A percentile compares a stretch with the other conserved stretches of the same genome.
These are phyloP conservation scores for Philonicus albiceps DNA, from an alignment of 2,888 invertebrate species.

Conservation along the genomic window DNA sequence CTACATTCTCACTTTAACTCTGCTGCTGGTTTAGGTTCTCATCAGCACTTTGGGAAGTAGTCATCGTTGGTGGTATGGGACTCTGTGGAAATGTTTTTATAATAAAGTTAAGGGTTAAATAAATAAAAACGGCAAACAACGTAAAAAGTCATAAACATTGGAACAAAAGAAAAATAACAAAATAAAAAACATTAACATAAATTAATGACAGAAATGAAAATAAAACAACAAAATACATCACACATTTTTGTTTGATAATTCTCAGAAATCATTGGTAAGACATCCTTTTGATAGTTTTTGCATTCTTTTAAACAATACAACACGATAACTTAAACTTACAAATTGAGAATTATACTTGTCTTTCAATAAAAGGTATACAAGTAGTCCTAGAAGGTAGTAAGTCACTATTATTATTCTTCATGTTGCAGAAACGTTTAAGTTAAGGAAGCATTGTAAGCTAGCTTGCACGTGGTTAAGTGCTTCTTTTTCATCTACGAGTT, in stretches of 20 bases:
- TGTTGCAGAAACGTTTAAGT: neutral
- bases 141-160: constrained; percentile 41
- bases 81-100: constrained; percentile 65
- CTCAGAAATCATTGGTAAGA: neutral
- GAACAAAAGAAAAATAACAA: constrained; percentile 50
- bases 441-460: constrained; percentile 38
- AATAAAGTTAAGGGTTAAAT: constrained; percentile 44
- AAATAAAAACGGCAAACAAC: constrained; percentile 35
- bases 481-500: neutral
- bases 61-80: constrained; percentile 70
- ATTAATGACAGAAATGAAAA: constrained; percentile 50
- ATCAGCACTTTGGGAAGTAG: constrained; percentile 72
- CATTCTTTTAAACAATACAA: neutral
- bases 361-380: constrained; percentile 62
- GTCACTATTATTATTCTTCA: constrained; percentile 16
- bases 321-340: constrained; percentile 44
- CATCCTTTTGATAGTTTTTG: neutral
- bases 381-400: constrained; percentile 57
- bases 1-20: constrained; percentile 48
- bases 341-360: constrained; percentile 47
- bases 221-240: constrained; percentile 9
- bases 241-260: constrained; percentile 22
- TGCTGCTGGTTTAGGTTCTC: constrained; percentile 74
- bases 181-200: constrained; percentile 49
- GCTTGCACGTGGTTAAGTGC: constrained; percentile 9